phyloP scores from a whole-genome alignment of 1,140 invertebrate genomes.

The Drosophila truncata region DNA sequence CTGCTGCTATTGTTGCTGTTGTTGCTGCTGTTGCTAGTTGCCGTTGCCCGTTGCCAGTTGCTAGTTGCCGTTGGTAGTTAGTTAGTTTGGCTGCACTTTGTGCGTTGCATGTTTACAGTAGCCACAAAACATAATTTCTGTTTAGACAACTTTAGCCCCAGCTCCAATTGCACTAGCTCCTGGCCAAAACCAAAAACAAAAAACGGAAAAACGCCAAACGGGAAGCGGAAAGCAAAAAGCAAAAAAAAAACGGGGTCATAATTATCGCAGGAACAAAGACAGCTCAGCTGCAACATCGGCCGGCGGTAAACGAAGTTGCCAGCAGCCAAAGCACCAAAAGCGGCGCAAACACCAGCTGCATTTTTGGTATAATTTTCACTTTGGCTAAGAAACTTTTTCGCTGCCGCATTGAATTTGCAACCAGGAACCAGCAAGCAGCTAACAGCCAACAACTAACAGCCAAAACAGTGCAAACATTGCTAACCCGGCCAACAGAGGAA shows the following conservation, averaged over 20 bases:
- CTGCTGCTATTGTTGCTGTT: constrained; percentile 1
- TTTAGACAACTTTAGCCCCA: constrained; percentile 66
- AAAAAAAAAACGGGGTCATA: constrained; percentile 54
- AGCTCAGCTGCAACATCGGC: constrained; percentile 14
- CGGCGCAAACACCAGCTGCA: constrained; percentile 15
- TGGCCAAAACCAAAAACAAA: constrained; percentile 16
- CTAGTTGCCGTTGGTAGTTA: constrained; percentile 49
- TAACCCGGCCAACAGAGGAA: constrained; percentile 30
- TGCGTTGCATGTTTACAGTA: constrained; percentile 80
- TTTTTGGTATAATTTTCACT: constrained; percentile 59
- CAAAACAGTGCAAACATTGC: constrained; percentile 26
- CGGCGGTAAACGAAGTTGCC: constrained; percentile 41
- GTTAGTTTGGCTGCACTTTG: constrained; percentile 59
- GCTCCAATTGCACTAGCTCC: constrained; percentile 39
- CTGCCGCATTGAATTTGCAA: constrained; percentile 65
- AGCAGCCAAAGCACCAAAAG: constrained; percentile 11
- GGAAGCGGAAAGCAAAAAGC: neutral
- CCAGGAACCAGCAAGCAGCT: constrained; percentile 40
- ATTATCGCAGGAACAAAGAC: constrained; percentile 62
- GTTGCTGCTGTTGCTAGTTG: neutral
- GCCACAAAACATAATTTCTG: constrained; percentile 83
- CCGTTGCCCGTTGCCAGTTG: constrained; percentile 9
- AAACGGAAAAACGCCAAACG: neutral
- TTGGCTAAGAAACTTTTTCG: constrained; percentile 53
- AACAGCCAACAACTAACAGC: constrained; percentile 8